Base-by-base conservation (phyloP, 2,113 vertebrate genomes). In the Podarcis muralis region DNA sequence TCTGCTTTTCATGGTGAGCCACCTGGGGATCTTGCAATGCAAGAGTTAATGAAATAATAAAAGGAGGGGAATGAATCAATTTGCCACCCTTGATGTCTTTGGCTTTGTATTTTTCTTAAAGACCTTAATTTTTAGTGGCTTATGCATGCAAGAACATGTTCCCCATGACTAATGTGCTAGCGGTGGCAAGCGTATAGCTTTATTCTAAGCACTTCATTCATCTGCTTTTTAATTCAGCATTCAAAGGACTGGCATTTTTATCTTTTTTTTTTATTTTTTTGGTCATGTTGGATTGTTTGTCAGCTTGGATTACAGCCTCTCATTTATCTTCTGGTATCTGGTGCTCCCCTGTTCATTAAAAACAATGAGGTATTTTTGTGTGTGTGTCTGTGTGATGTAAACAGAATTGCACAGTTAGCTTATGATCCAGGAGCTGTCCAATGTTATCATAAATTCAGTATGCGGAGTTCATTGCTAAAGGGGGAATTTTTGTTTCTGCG, bases 211-310 rank as follows among this genome's bases (percentile, higher is more conserved):
- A 13, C 87, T 87, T 88, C 69, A 53, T 90, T 84, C 16, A 59
- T 94, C 89, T 85, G 37, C 85, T 71, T 78, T 81, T 93, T 85
- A 80, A 89, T 90, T 88, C 89, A 65, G 0, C 23, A 53, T 40
- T 57, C 18, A 62, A 85, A 68, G n/a, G 62, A 69, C 88, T 91
- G 57, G n/a, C 4, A 4, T 37, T n/a, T 35, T 22, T n/a, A 68
- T 37, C 83, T 72, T 11, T 62, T 85, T 72, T 11, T 62, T 62
- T 62, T 16, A 18, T 74, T 5, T 74, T 74, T 3, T 66, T 81
- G 32, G 0, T 79, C 66, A 84, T 88, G 57, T 88, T 53, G 57
- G 3, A 85, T 53, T 12, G 6, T 94, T 18, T 83, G 22, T 87
- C 77, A 13, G 18, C 37, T 87, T 88, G 43, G 69, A 48, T 80